Evolutionary conservation across 2,888 invertebrate species (phyloP).

Genomic region (Phyllotreta cruciferae): DNA sequence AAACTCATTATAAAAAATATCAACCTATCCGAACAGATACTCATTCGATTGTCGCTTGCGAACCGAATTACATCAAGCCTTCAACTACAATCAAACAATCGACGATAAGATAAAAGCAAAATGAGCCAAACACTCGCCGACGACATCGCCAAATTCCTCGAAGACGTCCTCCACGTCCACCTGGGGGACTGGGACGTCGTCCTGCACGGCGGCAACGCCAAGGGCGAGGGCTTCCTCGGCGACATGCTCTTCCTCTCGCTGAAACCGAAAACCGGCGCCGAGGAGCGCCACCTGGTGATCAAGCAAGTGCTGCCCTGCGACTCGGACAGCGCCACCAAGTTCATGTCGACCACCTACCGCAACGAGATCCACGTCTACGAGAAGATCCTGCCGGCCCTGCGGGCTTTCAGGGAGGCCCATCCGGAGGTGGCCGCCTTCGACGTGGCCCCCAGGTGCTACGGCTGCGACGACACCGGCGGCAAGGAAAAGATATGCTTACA

Average conservation of each 20-base stretch:
- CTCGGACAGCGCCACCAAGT: slow-evolving; percentile 8
- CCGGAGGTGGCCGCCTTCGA: neutral
- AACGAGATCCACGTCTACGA: slow-evolving; percentile 38
- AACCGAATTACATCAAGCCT: too few species aligned
- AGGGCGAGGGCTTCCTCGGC: slow-evolving; percentile 36
- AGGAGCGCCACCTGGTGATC: slow-evolving; percentile 22
- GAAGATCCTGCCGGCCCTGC: slow-evolving; percentile 26
- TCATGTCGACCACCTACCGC: slow-evolving; percentile 23
- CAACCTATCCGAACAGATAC: too few species aligned
- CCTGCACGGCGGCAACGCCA: slow-evolving; percentile 15
- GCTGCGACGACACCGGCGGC: neutral
- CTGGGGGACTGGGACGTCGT: too few species aligned
- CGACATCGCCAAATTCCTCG: too few species aligned
- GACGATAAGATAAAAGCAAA: too few species aligned
- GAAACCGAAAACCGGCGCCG: slow-evolving; percentile 10
- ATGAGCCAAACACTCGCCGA: too few species aligned
- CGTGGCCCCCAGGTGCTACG: slow-evolving; percentile 25
- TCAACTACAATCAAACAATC: too few species aligned
- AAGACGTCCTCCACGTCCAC: too few species aligned
- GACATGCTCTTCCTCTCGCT: slow-evolving; percentile 30
- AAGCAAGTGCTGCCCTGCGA: slow-evolving; percentile 30
- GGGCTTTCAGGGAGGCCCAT: slow-evolving; percentile 21
- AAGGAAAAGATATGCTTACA: slow-evolving; percentile 38
- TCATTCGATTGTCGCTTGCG: too few species aligned
- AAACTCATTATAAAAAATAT: too few species aligned